Evolutionary conservation across 2,888 invertebrate genomes (phyloP).

Genomic region (Drosophila multiciliata): DNA sequence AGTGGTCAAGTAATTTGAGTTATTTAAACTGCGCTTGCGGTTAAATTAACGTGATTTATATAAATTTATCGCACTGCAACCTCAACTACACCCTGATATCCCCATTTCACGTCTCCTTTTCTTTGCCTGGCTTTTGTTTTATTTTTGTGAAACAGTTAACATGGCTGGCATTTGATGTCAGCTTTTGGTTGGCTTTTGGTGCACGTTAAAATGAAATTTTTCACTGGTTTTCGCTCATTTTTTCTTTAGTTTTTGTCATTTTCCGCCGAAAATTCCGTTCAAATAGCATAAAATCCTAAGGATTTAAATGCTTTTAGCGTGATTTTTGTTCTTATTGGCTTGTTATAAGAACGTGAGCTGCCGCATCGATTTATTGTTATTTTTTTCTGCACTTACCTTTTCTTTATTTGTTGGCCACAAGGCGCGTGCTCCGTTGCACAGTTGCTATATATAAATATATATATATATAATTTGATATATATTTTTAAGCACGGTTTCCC

Average conservation of each 20-base stretch:
- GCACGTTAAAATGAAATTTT: constrained; percentile 51
- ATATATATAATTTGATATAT: not conserved
- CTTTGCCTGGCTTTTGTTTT: constrained; percentile 12
- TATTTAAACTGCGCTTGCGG: constrained; percentile 80
- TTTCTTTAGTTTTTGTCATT: not conserved
- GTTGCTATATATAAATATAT: constrained; percentile 13
- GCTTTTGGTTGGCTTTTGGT: constrained; percentile 40
- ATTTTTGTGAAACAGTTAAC: constrained; percentile 42
- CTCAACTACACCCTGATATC: not conserved
- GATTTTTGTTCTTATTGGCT: constrained; percentile 59
- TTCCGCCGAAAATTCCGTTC: constrained; percentile 19
- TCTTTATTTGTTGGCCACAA: constrained; percentile 4
- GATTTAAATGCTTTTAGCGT: constrained; percentile 73
- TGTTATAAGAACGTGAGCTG: constrained; percentile 36
- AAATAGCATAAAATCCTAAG: constrained; percentile 49
- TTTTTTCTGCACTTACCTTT: not conserved
- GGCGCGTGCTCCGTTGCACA: constrained; percentile 7
- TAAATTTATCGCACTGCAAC: constrained; percentile 75
- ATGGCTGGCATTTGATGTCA: constrained; percentile 46
- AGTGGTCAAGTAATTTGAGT: constrained; percentile 64
- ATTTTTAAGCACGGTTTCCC: constrained; percentile 17
- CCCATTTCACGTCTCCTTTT: not conserved
- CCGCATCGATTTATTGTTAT: constrained; percentile 52
- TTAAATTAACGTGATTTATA: constrained; percentile 83
- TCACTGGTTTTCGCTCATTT: constrained; percentile 29